Conservation (phyloP, 2,113 vertebrate genomes). For the Paralichthys olivaceus region DNA sequence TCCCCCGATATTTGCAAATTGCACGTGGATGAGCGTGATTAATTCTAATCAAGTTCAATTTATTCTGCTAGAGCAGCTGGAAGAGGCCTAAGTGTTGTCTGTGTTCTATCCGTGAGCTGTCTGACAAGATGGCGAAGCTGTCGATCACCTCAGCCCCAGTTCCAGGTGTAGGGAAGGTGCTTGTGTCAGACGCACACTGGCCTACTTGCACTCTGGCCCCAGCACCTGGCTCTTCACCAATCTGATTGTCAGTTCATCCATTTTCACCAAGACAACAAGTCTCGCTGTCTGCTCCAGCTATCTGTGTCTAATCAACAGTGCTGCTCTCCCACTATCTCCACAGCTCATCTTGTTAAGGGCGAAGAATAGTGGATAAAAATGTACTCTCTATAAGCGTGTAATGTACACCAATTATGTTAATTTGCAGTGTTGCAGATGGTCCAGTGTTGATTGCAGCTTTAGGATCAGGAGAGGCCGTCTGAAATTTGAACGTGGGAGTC, state of each 20-base stretch:
- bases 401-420: conserved; percentile 86
- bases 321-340: conserved; percentile 61
- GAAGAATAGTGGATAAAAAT: conserved; percentile 76
- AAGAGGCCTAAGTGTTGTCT: conserved; percentile 76
- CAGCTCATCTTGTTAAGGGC: conserved; percentile 73
- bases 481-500: conserved; percentile 72
- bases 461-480: conserved; percentile 75
- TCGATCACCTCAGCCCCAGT: conserved; percentile 64
- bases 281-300: conserved; percentile 52
- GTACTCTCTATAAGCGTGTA: conserved; percentile 81
- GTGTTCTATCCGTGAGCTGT: conserved; percentile 69
- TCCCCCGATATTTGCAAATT: conserved; percentile 79
- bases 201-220: conserved; percentile 78
- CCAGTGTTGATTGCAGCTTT: conserved; percentile 83
- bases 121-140: conserved; percentile 67
- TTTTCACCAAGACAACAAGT: conserved; percentile 62
- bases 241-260: conserved; percentile 75
- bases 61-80: conserved; percentile 84
- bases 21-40: conserved; percentile 75
- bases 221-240: conserved; percentile 79
- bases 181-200: conserved; percentile 75
- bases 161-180: conserved; percentile 81
- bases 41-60: conserved; percentile 86
- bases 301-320: conserved; percentile 73
- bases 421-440: conserved; percentile 83